Evolutionary conservation across 2,797 vertebrate genomes (phyloP).

Genomic region (Champsocephalus esox): DNA sequence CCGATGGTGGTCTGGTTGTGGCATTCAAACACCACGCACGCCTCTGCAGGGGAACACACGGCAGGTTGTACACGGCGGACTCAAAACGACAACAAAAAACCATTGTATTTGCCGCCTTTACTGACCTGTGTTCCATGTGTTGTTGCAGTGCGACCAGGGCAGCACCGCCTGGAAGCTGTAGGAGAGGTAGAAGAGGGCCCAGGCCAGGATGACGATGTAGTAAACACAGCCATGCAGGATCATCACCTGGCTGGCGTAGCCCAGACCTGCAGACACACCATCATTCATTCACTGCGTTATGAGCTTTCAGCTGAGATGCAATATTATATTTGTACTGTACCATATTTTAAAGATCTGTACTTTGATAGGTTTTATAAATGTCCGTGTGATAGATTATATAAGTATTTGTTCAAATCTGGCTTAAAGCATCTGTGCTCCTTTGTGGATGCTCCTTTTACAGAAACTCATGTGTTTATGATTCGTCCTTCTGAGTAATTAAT

Average conservation of each 20-base stretch:
- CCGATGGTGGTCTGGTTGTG: conserved; percentile 62
- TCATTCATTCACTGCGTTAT: no score
- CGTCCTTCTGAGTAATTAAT: no score
- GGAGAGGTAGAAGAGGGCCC: conserved; percentile 80
- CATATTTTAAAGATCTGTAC: no score
- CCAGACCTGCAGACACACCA: conserved; percentile 72
- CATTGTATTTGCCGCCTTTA: not conserved
- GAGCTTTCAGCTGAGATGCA: no score
- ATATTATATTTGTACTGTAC: no score
- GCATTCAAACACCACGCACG: conserved; percentile 71
- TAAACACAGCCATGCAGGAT: conserved; percentile 83
- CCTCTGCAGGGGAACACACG: conserved; percentile 55
- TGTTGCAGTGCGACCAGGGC: conserved; percentile 84
- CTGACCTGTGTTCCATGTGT: conserved; percentile 83
- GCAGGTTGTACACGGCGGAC: not conserved
- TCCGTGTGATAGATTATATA: no score
- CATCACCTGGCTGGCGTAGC: conserved; percentile 83
- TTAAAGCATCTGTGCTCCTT: no score
- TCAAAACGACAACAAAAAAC: not conserved
- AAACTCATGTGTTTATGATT: no score
- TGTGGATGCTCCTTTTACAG: no score
- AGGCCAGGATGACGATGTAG: conserved; percentile 84
- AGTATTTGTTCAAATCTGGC: no score
- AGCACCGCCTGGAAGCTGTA: conserved; percentile 77
- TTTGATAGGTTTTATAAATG: no score